phyloP scores from a whole-genome alignment of 2,888 invertebrate genomes.

The Helleia helle region DNA sequence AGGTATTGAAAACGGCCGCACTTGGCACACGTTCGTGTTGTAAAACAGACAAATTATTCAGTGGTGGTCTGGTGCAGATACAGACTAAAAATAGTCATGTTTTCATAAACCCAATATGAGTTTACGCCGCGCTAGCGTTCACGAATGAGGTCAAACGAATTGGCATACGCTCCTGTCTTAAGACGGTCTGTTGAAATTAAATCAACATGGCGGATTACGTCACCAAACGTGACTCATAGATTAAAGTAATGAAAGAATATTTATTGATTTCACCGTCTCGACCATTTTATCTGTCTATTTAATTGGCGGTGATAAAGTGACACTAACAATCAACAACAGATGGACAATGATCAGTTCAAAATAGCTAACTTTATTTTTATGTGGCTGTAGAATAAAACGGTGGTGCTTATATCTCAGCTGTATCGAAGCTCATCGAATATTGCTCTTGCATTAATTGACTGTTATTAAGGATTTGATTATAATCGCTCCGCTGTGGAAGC shows the following conservation, averaged over 20 bases:
- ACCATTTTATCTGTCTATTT: conserved; percentile 9
- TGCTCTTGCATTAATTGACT: too few relatives aligned
- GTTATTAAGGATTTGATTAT: too few relatives aligned
- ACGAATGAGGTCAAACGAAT: conserved; percentile 65
- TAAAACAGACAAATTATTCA: conserved; percentile 61
- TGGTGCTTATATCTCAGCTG: too few relatives aligned
- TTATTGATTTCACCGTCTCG: neutral
- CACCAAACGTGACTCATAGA: conserved; percentile 21
- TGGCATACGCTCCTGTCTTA: conserved; percentile 48
- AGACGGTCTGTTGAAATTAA: conserved; percentile 41
- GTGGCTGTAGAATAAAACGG: too few relatives aligned
- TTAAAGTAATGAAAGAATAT: conserved; percentile 19
- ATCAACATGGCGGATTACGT: conserved; percentile 25
- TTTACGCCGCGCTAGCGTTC: conserved; percentile 58
- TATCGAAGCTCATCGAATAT: too few relatives aligned
- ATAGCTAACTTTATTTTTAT: too few relatives aligned
- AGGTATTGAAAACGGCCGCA: conserved; percentile 43
- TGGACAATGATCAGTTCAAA: too few relatives aligned
- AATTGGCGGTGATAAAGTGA: neutral
- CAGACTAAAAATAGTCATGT: conserved; percentile 61
- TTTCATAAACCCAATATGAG: conserved; percentile 65
- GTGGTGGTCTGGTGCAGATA: conserved; percentile 41
- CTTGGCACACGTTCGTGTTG: conserved; percentile 53
- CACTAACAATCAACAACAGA: neutral
- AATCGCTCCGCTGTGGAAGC: too few relatives aligned